Conservation (phyloP, 2,888 invertebrate species). For the Cantharis rustica region DNA sequence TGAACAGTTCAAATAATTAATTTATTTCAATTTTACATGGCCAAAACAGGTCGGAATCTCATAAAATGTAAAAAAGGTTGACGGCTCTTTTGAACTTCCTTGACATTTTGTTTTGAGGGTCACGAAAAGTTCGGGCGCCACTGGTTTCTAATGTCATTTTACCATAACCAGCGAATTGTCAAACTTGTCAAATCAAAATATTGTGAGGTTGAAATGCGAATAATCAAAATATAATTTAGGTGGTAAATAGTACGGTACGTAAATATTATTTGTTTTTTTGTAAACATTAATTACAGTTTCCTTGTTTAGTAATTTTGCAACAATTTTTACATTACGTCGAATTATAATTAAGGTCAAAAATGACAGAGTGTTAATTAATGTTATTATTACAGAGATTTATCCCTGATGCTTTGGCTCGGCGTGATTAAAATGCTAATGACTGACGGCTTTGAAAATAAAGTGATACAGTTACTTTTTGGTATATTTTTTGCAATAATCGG, state of each 20-base stretch:
- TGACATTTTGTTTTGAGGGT: neutral
- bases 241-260: neutral
- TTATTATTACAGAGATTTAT: slow-evolving; percentile 5
- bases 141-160: neutral
- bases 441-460: slow-evolving; percentile 85
- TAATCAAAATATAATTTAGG: neutral
- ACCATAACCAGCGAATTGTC: neutral
- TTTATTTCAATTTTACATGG: neutral
- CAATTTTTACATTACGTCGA: neutral
- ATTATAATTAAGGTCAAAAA: slow-evolving; percentile 21
- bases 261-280: neutral
- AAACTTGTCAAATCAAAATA: neutral
- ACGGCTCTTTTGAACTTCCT: neutral
- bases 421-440: slow-evolving; percentile 70
- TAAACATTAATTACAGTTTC: neutral
- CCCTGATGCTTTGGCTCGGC: slow-evolving; percentile 14
- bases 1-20: neutral
- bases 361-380: neutral
- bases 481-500: slow-evolving; percentile 59
- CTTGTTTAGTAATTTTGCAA: neutral
- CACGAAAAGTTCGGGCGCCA: neutral
- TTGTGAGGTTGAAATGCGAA: neutral
- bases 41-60: neutral
- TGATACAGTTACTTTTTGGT: slow-evolving; percentile 71
- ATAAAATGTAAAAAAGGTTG: neutral